Percentiles rank a stretch among this genome's conserved stretches.
phyloP scores from a whole-genome alignment of 2,888 invertebrate genomes.

The Ophioninae sp. region DNA sequence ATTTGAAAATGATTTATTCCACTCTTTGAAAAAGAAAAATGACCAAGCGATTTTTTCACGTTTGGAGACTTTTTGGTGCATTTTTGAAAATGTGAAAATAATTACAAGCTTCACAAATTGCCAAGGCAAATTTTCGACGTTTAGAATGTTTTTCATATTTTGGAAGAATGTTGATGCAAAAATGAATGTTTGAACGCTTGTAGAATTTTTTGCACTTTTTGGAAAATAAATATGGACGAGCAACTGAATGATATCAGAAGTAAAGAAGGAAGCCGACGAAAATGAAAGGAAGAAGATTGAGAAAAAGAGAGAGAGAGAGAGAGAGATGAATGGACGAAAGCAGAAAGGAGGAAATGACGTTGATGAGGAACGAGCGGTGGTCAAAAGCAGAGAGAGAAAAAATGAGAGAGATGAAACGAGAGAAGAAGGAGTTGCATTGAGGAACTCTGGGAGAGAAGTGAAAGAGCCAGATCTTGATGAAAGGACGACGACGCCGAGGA shows the following conservation, averaged over 20 bases:
- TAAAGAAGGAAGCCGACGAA: background rate
- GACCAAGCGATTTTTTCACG: too few species aligned
- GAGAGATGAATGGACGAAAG: constrained; percentile 1
- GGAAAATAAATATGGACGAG: constrained; percentile 2
- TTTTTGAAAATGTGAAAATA: too few species aligned
- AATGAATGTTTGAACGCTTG: too few species aligned
- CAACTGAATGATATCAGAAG: background rate
- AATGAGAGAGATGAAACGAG: too few species aligned
- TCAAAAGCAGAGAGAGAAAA: background rate
- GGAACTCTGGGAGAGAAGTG: background rate
- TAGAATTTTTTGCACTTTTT: too few species aligned
- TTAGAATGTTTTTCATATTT: too few species aligned
- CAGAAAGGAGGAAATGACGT: constrained; percentile 1
- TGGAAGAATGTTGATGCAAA: too few species aligned
- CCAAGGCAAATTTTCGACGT: too few species aligned
- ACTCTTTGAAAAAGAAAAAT: too few species aligned
- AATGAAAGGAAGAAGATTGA: constrained; percentile 5
- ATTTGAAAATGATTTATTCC: too few species aligned
- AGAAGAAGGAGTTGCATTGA: constrained; percentile 15
- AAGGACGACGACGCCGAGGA: constrained; percentile 2
- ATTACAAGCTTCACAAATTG: too few species aligned
- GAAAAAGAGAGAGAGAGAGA: constrained; percentile 4
- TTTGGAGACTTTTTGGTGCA: too few species aligned
- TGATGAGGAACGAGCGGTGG: background rate
- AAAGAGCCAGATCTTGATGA: background rate